These are phyloP conservation scores for Cyanoderma ruficeps DNA, from an alignment of 2,113 vertebrate genomes.

Conservation along the genomic window DNA sequence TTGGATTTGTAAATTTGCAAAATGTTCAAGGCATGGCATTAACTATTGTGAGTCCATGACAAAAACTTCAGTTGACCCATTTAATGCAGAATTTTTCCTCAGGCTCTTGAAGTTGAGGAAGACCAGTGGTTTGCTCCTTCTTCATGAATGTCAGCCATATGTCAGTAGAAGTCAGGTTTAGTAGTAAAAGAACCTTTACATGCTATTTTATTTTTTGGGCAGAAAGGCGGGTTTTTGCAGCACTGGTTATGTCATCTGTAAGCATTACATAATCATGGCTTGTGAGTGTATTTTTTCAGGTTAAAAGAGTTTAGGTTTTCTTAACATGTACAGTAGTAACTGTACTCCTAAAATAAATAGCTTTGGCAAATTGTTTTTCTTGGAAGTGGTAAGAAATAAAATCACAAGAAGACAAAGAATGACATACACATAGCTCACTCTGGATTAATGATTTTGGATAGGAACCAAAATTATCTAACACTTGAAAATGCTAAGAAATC, in stretches of 20 bases:
- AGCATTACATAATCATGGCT: neutral
- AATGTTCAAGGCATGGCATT: neutral
- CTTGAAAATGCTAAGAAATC: neutral
- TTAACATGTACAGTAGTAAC: neutral
- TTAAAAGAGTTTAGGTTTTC: neutral
- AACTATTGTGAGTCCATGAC: neutral
- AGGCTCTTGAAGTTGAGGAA: neutral
- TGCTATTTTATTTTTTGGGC: neutral
- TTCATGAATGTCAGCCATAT: neutral
- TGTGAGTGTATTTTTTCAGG: neutral
- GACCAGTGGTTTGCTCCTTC: neutral
- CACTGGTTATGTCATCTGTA: neutral
- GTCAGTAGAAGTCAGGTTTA: neutral
- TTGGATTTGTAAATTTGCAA: neutral
- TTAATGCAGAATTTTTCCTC: neutral
- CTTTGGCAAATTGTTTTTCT: neutral
- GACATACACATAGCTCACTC: neutral
- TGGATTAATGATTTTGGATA: neutral
- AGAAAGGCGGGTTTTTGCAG: neutral
- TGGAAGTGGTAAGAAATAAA: neutral
- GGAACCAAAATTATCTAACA: constrained; percentile 5
- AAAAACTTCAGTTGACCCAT: neutral
- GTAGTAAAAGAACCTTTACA: neutral
- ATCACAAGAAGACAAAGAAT: neutral
- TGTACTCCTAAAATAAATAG: neutral